Evolutionary conservation across 2,113 vertebrate species (phyloP), one percentile per base, ranked within the genome.

Genomic region (Pangasianodon gigas): DNA sequence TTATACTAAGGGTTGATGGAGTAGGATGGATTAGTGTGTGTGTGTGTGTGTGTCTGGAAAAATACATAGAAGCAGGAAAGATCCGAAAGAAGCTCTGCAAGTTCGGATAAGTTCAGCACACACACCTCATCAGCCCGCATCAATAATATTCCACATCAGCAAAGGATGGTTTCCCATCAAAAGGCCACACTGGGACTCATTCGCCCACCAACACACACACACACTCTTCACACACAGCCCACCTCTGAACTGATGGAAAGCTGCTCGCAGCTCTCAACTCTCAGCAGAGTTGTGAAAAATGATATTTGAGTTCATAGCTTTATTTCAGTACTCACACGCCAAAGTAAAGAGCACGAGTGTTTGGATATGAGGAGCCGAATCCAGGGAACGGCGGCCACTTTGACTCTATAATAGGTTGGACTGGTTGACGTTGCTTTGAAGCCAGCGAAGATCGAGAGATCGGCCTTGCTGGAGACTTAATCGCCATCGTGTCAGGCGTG

Each of bases 371-470:
- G 77, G 67, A 74, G 85, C 24, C 24, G 71, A 74, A 60, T 90
- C 92, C 91, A 93, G 89, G 94, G 93, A 92, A 4, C 26, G 86
- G 62, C 87, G 88, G 77, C 90, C 48, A 89, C 86, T 90, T 92
- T 94, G 93, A 92, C 92, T 92, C 86, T 69, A 54, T 79, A 80
- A 81, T 88, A 51, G 86, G 41, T 11, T 80, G 77, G 58, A 79
- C 79, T 44, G 81, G n/a, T 41, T 54, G 56, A 19, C 11, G 46
- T 13, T 60, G n/a, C 88, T 89, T 86, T 58, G 84, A 77, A 89
- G 83, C 87, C 84, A 74, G 81, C 6, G 7, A 37, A 82, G 87
- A 86, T 91, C 46, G 87, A 91, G 67, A 86, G 90, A 67, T 80
- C n/a, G 37, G 41, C 67, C 67, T 82, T 74, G 16, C 41, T 86